These are phyloP conservation scores for Bombus breviceps DNA, from an alignment of 1,140 invertebrate genomes.

Conservation along the genomic window DNA sequence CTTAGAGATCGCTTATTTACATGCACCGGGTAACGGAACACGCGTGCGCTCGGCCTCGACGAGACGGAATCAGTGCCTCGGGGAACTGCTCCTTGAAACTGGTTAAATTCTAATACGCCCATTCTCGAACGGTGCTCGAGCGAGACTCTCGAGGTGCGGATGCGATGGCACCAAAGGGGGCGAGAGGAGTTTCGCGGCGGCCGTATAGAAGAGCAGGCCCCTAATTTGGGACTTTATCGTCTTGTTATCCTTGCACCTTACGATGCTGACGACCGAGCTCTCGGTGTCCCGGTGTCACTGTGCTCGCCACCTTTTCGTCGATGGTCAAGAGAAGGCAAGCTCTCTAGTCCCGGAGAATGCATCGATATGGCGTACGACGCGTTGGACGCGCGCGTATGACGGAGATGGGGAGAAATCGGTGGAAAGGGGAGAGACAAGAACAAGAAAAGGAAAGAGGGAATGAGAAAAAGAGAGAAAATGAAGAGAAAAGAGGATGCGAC, in stretches of 20 bases:
- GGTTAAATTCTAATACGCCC: slow-evolving; percentile 31
- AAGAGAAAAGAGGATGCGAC: neutral
- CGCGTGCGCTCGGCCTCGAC: neutral
- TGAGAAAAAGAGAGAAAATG: neutral
- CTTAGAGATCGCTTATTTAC: neutral
- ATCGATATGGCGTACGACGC: slow-evolving; percentile 17
- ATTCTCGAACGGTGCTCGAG: neutral
- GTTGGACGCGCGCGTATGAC: neutral
- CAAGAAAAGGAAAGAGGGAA: too few species aligned
- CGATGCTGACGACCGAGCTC: slow-evolving; percentile 52
- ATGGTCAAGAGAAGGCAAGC: neutral
- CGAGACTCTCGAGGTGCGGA: too few species aligned
- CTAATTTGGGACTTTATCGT: slow-evolving; percentile 70
- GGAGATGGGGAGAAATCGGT: neutral
- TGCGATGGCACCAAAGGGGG: neutral
- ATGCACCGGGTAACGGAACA: neutral
- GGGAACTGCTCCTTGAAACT: slow-evolving; percentile 14
- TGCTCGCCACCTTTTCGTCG: slow-evolving; percentile 39
- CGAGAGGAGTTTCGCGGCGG: neutral
- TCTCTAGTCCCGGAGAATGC: slow-evolving; percentile 26
- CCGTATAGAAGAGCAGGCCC: slow-evolving; percentile 18
- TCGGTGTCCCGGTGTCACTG: slow-evolving; percentile 47
- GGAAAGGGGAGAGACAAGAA: neutral
- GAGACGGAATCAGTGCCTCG: neutral
- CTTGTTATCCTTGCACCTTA: slow-evolving; percentile 69